Percentiles rank a stretch among this genome's conserved stretches.
phyloP scores from a whole-genome alignment of 2,888 invertebrate genomes.

The Nemotelus nigrinus region DNA sequence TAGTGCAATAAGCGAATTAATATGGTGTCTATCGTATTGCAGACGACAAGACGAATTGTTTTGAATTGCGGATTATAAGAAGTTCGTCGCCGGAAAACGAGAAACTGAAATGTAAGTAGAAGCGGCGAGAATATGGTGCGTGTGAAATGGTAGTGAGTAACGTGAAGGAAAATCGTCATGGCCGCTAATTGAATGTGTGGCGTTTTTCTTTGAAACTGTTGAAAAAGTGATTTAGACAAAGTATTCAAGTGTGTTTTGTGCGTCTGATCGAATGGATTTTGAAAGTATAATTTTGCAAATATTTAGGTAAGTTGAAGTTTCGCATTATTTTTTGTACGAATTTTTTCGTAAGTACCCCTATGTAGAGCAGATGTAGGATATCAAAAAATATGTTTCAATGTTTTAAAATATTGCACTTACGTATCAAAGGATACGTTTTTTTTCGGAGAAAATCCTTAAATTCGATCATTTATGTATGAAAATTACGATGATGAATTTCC shows the following conservation, averaged over 20 bases:
- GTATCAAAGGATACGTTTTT: too few species aligned
- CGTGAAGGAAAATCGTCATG: slow-evolving; percentile 18
- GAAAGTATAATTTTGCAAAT: too few species aligned
- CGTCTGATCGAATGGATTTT: neutral
- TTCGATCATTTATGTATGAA: too few species aligned
- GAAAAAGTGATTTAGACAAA: neutral
- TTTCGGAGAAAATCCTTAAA: too few species aligned
- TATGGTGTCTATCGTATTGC: too few species aligned
- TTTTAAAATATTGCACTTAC: too few species aligned
- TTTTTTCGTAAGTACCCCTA: neutral
- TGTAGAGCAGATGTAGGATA: too few species aligned
- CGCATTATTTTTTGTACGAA: neutral
- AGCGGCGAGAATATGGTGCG: neutral
- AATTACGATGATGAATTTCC: too few species aligned
- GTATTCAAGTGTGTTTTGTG: neutral
- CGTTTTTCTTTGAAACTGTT: slow-evolving; percentile 11
- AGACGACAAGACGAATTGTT: neutral
- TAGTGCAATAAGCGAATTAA: too few species aligned
- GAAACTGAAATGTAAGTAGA: slow-evolving; percentile 25
- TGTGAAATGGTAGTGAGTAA: neutral
- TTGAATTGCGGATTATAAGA: neutral
- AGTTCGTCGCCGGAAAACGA: neutral
- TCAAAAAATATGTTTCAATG: too few species aligned
- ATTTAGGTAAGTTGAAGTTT: too few species aligned
- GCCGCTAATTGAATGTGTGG: slow-evolving; percentile 26